Evolutionary conservation across 2,797 vertebrate species (phyloP).

Genomic region (Falco rusticolus): DNA sequence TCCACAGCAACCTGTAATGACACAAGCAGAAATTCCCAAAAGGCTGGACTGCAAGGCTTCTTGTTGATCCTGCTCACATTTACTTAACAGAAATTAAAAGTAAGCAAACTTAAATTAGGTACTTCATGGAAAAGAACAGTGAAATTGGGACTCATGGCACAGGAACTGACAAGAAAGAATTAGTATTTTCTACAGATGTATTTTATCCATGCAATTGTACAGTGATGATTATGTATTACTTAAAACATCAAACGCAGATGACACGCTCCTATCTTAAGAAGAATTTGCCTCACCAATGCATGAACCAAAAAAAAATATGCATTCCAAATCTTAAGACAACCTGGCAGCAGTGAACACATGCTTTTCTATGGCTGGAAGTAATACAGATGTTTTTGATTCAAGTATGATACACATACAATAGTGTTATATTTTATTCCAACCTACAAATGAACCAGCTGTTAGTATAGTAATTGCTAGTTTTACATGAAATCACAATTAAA

Average conservation of each 20-base stretch:
- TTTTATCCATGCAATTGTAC: neutral
- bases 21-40: neutral
- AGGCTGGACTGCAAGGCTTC: neutral
- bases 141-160: neutral
- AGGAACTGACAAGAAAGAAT: neutral
- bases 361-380: neutral
- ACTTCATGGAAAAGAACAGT: neutral
- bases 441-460: neutral
- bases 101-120: neutral
- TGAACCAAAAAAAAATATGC: rapidly evolving
- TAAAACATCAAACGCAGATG: neutral
- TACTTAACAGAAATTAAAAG: neutral
- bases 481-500: neutral
- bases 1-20: neutral
- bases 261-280: neutral
- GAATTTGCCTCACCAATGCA: neutral
- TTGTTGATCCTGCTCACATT: neutral
- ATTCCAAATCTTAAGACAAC: neutral
- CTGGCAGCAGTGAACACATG: neutral
- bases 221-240: neutral
- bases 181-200: neutral
- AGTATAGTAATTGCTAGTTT: neutral
- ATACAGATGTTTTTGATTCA: neutral
- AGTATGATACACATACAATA: neutral
- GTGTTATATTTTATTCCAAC: neutral